Evolutionary conservation across 2,113 vertebrate genomes (phyloP).

Genomic region (Atrichornis clamosus): DNA sequence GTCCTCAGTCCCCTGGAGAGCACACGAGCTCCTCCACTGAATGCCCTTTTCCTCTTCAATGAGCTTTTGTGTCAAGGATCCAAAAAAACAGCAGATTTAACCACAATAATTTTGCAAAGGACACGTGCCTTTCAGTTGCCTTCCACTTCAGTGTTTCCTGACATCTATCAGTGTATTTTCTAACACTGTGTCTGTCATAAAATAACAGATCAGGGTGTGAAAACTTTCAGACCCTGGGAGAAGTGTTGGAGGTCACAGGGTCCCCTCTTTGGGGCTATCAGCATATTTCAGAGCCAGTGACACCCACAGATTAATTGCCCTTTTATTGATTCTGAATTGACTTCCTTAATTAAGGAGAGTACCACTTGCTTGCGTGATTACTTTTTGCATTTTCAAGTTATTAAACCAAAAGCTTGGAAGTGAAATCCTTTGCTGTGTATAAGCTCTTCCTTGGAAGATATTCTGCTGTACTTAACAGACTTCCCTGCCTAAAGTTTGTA

Average conservation of each 20-base stretch:
- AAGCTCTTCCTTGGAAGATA: not conserved
- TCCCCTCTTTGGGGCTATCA: not conserved
- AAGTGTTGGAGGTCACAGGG: not conserved
- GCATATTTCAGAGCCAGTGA: not conserved
- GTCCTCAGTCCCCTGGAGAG: not conserved
- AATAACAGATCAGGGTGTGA: not conserved
- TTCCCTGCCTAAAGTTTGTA: not conserved
- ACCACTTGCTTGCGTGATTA: not conserved
- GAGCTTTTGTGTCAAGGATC: not conserved
- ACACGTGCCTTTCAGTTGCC: not conserved
- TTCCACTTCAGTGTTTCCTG: not conserved
- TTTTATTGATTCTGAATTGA: slow-evolving; percentile 51
- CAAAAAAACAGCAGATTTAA: not conserved
- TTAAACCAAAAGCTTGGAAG: not conserved
- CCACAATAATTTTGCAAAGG: not conserved
- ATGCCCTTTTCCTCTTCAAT: not conserved
- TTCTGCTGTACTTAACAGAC: not conserved
- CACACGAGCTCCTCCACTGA: not conserved
- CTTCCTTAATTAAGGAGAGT: slow-evolving; percentile 61
- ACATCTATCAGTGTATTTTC: not conserved
- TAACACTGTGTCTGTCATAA: not conserved
- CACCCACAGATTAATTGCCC: slow-evolving; percentile 17
- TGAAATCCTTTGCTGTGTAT: not conserved
- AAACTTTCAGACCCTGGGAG: not conserved
- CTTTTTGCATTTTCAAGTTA: not conserved